Base-by-base conservation (phyloP, 2,888 invertebrate genomes). In the Chaitophorus viminalis region DNA sequence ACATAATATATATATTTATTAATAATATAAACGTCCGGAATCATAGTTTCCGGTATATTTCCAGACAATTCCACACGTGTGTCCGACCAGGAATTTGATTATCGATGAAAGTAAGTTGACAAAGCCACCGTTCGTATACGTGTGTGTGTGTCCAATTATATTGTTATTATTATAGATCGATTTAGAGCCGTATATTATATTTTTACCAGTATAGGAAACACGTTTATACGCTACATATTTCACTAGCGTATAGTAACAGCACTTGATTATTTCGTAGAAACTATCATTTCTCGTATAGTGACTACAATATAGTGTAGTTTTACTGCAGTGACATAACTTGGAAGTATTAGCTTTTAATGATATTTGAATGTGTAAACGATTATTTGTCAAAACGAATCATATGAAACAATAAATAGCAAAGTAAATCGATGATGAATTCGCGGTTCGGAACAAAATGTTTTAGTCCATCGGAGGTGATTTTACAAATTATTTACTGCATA, bases 31-130 rank as follows among this genome's bases (percentile, higher is more conserved):
- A 36, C 83, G 25, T 75, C 74, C 29, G 39, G 65, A 74, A 83
- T 75, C 29, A 54, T 74, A 21, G 68, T 84, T 76, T 76, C 76
- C 84, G 60, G 84, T 84, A 31, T 76, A 76, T 82, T 68, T 74
- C 74, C n/a, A 25, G 25, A 54, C n/a, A 4, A 54, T 29, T 72
- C 54, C 25, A 17, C 54, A 5, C 68, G n/a, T 33, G 25, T 21
- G 33, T 25, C n/a, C 21, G 65, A 79, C n/a, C 33, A 25, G 33
- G 5, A 60, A 54, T 82, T 33, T 2, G 14, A 72, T 72, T 72
- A 72, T 18, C 46, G 29, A 68, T 46, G 65, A 79, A 79, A 79
- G 79, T 33, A 33, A 60, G 11, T 52, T 31, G 25, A 74, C 74
- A 36, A 74, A 74, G 36, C 60, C 5, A 14, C 33, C 18, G 33